Base-by-base conservation (phyloP, 2,113 vertebrate species). In the Cromileptes altivelis region DNA sequence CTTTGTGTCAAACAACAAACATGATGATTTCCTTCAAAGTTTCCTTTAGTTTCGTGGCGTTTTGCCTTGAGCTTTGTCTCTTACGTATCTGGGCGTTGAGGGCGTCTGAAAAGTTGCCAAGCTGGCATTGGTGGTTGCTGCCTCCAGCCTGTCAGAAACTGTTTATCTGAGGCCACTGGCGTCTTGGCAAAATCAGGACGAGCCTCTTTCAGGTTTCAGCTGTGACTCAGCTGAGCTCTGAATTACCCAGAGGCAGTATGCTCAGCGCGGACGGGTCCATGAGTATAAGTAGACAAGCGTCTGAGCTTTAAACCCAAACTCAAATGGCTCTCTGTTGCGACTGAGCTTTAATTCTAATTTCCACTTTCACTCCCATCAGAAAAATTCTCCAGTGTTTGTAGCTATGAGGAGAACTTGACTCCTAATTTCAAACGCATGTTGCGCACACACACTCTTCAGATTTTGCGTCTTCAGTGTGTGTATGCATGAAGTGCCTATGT, bases 171-270 rank as follows among this genome's bases (percentile, higher is more conserved):
- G 30, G 68, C 55, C 68, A 56, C 56, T 25, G 60, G 83, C 21
- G 6, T 64, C 70, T 80, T 72, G 81, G 78, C 70, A 72, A 78
- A 84, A 62, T 80, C 45, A 56, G 69, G 72, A 45, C 47, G 64
- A 17, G 64, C 64, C 75, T 81, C 71, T 86, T 79, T 79, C 79
- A 72, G 61, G 76, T 57, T 84, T 85, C 57, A 21, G 62, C n/a
- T 69, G 70, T 87, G 82, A 86, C 82, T 89, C 85, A 80, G 75
- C 73, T 19, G 62, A 63, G 84, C 61, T 79, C 15, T 10, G 75
- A 85, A 75, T 61, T 78, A 55, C 30, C 60, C 89, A 49, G 69
- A 62, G 88, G 80, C 80, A 27, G 60, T 3, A 19, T 4, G 78
- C 63, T 80, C n/a, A 30, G 60, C 60, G 14, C 25, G 55, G 78